Conservation (phyloP, 2,797 vertebrate genomes). For the Epinephelus malabaricus region DNA sequence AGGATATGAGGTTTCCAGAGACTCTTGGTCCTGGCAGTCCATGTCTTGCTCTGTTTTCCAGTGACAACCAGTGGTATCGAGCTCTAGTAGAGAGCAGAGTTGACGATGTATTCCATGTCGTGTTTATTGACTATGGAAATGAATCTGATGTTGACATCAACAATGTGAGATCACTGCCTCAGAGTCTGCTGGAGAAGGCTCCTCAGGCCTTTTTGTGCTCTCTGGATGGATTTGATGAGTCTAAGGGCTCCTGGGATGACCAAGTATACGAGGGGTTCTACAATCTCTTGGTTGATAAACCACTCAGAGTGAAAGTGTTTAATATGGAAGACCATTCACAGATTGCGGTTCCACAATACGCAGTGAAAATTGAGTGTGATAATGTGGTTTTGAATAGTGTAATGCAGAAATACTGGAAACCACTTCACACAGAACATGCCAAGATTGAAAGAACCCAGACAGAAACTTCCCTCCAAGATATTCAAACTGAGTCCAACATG, state of each 20-base stretch:
- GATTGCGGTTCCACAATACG: slow-evolving; percentile 73
- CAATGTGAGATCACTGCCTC: slow-evolving; percentile 80
- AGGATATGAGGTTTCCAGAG: slow-evolving; percentile 13
- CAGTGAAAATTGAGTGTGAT: slow-evolving; percentile 82
- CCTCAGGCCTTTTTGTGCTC: slow-evolving; percentile 90
- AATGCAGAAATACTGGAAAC: slow-evolving; percentile 84
- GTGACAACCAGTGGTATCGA: slow-evolving; percentile 88
- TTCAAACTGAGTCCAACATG: slow-evolving; percentile 1
- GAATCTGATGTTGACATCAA: slow-evolving; percentile 75
- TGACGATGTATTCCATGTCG: slow-evolving; percentile 63
- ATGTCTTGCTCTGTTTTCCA: slow-evolving; percentile 87
- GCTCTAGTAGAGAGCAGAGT: slow-evolving; percentile 81
- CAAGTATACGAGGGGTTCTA: slow-evolving; percentile 83
- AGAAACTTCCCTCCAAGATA: neutral
- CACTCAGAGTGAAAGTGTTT: slow-evolving; percentile 81
- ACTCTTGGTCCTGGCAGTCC: slow-evolving; percentile 79
- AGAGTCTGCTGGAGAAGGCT: slow-evolving; percentile 75
- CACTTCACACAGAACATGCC: neutral
- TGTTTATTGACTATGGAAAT: slow-evolving; percentile 91
- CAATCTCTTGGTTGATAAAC: slow-evolving; percentile 79
- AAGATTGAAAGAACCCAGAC: neutral
- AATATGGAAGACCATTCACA: slow-evolving; percentile 57
- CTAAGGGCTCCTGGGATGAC: slow-evolving; percentile 84
- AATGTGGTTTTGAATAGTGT: slow-evolving; percentile 78
- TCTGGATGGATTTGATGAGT: slow-evolving; percentile 83